These are phyloP conservation scores for Calidris pugnax DNA, from an alignment of 2,113 vertebrate genomes.

Conservation along the genomic window DNA sequence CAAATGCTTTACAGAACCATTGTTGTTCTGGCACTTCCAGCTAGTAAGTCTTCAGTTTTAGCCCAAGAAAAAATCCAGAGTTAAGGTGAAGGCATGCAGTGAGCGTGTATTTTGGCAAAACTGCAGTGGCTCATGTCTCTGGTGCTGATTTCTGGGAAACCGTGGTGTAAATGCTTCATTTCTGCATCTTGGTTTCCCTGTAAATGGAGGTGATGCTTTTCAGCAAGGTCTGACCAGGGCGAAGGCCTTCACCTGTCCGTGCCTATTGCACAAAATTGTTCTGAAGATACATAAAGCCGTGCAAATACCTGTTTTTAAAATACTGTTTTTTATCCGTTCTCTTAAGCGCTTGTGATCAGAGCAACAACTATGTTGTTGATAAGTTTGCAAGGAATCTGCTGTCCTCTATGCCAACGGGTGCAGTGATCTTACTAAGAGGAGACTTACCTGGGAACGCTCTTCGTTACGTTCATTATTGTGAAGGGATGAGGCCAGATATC, in stretches of 20 bases:
- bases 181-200: background rate
- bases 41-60: background rate
- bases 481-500: conserved; percentile 85
- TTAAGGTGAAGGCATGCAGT: background rate
- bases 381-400: conserved; percentile 90
- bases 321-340: background rate
- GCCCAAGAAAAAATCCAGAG: background rate
- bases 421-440: conserved; percentile 91
- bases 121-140: background rate
- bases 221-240: background rate
- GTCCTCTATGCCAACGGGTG: conserved; percentile 81
- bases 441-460: conserved; percentile 94
- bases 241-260: background rate
- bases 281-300: background rate
- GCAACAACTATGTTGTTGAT: conserved; percentile 84
- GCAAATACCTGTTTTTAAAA: background rate
- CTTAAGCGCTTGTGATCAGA: conserved; percentile 88
- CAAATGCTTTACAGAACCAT: background rate
- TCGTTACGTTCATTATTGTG: conserved; percentile 92
- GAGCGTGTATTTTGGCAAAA: background rate
- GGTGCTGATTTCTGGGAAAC: background rate
- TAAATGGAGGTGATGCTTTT: background rate
- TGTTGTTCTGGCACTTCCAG: background rate
- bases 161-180: background rate
- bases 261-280: background rate